These are phyloP conservation scores for Theonella swinhoei DNA, from an alignment of 37 sponge, comb jelly and placozoan genomes.

Conservation along the genomic window DNA sequence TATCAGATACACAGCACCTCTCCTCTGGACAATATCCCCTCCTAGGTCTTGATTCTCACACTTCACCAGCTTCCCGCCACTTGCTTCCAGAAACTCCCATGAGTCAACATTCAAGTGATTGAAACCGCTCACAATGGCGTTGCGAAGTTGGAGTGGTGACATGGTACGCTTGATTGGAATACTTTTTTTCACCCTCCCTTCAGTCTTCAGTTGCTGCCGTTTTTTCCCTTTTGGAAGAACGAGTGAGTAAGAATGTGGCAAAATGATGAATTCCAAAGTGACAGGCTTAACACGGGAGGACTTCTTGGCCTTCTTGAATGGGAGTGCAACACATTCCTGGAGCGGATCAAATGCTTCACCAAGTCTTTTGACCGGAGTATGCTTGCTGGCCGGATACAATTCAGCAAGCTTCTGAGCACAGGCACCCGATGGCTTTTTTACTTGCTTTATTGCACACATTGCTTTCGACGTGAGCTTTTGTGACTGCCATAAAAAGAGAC, in stretches of 20 bases:
- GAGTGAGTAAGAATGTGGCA: neutral
- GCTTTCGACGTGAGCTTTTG: neutral
- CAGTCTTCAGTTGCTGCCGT: neutral
- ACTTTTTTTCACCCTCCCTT: neutral
- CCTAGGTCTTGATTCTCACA: neutral
- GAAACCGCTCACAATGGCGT: neutral
- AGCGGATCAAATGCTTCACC: too few species aligned
- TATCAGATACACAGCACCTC: neutral
- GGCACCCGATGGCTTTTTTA: neutral
- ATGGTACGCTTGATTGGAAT: neutral
- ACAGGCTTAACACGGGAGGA: neutral
- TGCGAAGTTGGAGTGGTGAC: neutral
- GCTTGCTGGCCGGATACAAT: neutral
- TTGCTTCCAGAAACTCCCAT: neutral
- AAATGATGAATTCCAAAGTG: neutral
- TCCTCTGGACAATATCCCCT: neutral
- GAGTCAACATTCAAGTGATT: neutral
- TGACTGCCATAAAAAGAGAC: too few species aligned
- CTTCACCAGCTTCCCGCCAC: neutral
- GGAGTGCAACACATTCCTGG: neutral
- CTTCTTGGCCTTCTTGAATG: neutral
- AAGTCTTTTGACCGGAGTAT: too few species aligned
- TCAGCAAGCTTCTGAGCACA: neutral
- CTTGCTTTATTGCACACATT: neutral
- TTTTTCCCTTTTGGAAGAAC: neutral